Base-by-base conservation (phyloP, 2,113 vertebrate species). In the Arvicanthis niloticus region DNA sequence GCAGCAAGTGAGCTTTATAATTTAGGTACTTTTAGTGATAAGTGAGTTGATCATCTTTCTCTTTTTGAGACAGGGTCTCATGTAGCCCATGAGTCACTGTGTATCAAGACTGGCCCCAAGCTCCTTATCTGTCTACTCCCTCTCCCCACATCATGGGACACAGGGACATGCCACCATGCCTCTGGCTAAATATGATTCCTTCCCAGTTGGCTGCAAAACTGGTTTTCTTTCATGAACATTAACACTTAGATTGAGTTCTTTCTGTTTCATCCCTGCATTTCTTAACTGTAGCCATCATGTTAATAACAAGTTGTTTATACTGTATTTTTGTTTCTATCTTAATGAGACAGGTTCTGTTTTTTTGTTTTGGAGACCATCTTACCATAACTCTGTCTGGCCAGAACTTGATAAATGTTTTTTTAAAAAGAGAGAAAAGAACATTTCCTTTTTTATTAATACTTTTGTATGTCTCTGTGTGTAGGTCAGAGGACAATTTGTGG, bases 291-390 rank as follows among this genome's bases (percentile, higher is more conserved):
- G 95, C 82, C 92, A 19, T 65, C 95, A 92, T 95, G 91, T 96
- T 96, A 94, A 96, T 97, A 93, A 96, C 96, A 93, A 96, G 76
- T 89, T 93, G 86, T 97, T 97, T 98, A 92, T 98, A 97, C 95
- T 95, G 97, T 97, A 88, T 73, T 97, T 97, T 97, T 45, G 72
- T 97, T 98, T 95, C 81, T 95, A 60, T 98, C 96, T 94, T 97
- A 91, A 98, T 97, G 96, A 91, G 91, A 91, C 91, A 97, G 96
- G 86, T 97, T 93, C 94, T 98, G 88, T 97, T 93, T 94, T 98
- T 81, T 58, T 58, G 53, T 81, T 81, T 58, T 58, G 53, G 37
- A 58, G 53, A 81, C 78, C 58, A 3, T 81, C 53, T 51, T 21
- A 58, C 19, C 56, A 40, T 62, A 62, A 84, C 24, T 62, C 58